These are phyloP conservation scores for Todiramphus saurophagus DNA, from an alignment of 2,113 vertebrate genomes.

Conservation along the genomic window DNA sequence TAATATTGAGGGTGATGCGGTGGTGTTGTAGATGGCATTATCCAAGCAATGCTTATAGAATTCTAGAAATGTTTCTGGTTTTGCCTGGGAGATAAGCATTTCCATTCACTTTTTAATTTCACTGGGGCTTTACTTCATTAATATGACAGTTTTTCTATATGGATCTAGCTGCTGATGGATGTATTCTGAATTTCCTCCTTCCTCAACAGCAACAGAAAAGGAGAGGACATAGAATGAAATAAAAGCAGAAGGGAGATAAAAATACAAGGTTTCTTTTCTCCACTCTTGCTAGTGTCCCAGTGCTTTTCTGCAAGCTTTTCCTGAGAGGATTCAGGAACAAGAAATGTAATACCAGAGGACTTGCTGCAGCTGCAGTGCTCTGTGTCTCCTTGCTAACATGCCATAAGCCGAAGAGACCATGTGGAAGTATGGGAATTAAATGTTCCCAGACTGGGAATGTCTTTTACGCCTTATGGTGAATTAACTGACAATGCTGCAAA, in stretches of 20 bases:
- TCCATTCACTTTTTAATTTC: neutral
- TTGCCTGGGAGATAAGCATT: neutral
- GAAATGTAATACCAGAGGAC: neutral
- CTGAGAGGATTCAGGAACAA: neutral
- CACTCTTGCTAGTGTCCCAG: neutral
- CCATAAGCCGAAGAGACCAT: accelerated
- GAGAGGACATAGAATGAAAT: neutral
- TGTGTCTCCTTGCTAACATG: neutral
- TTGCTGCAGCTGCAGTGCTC: neutral
- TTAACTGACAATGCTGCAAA: neutral
- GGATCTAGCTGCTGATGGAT: neutral
- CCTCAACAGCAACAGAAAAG: neutral
- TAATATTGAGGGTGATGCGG: neutral
- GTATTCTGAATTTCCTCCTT: neutral
- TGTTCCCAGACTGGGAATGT: neutral
- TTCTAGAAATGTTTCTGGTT: neutral
- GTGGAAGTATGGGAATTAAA: neutral
- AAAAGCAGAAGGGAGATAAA: neutral
- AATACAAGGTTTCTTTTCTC: neutral
- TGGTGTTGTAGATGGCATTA: neutral
- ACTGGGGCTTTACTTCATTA: neutral
- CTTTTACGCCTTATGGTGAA: neutral
- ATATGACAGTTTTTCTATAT: neutral
- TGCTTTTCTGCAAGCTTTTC: neutral
- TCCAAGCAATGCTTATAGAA: neutral